Evolutionary conservation across 2,888 invertebrate genomes (phyloP), one percentile per base, ranked within the genome.

Genomic region (Holacanthella duospinosa): DNA sequence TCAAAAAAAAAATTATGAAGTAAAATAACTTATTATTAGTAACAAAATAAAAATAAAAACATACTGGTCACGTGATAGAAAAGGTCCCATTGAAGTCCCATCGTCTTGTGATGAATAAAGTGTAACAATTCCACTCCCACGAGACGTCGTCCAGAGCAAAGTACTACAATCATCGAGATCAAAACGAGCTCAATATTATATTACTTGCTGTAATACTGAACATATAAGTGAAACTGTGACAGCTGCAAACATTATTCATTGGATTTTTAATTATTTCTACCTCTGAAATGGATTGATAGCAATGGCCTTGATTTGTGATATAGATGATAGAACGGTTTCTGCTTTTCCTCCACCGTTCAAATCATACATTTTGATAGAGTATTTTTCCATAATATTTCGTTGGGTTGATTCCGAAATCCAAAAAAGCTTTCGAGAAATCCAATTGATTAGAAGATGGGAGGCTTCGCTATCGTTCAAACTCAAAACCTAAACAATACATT

Each of bases 381-480:
- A 71, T 55, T 63, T 69, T 26, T 68, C 83, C n/a, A n/a, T n/a
- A n/a, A n/a, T n/a, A 26, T 82, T 80, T 84, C 82, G 74, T 85
- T 0, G 82, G 81, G 62, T 64, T 81, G 69, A 80, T 79, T 68
- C 67, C 43, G 55, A 60, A 21, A 86, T 82, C 85, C 90, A 92
- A 76, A 89, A 94, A 4, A 94, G 79, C 55, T 85, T 84, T 58
- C 92, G 82, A 58, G 87, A 85, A 54, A 94, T 83, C 94, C 94
- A 95, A 77, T 95, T 93, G 0, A 91, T 81, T 1, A 88, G 84
- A 28, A 94, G 77, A 65, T 68, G 68, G 2, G 66, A 67, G 0
- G 67, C 68, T 62, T 67, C 69, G 1, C 62, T 63, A 58, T 43
- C 24, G n/a, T 81, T 81, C 63, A 85, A 75, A 16, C 82, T 79